Conservation (phyloP, 2,888 invertebrate genomes). For the Drosophila tripunctata region DNA sequence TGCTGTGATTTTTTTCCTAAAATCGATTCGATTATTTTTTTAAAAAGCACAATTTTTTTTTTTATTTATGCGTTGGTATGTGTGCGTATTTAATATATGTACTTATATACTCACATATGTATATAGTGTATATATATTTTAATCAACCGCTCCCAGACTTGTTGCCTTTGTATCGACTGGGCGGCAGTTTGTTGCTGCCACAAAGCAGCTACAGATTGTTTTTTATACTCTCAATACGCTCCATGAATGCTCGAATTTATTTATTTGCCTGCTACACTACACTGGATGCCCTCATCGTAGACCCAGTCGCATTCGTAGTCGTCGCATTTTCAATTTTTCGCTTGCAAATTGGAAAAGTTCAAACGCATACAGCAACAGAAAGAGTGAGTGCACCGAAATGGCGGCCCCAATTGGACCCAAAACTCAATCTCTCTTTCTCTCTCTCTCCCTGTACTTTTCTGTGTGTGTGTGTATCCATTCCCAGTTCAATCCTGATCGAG, state of each 20-base stretch:
- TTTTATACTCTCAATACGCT: slow-evolving; percentile 30
- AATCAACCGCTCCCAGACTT: slow-evolving; percentile 81
- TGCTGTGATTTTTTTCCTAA: slow-evolving; percentile 49
- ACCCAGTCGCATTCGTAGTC: slow-evolving; percentile 30
- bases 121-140: slow-evolving; percentile 55
- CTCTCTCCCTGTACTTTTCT: neutral
- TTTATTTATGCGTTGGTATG: slow-evolving; percentile 18
- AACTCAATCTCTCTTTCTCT: slow-evolving; percentile 5
- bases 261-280: slow-evolving; percentile 62
- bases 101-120: slow-evolving; percentile 9
- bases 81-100: neutral
- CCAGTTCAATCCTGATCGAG: slow-evolving; percentile 16
- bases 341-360: slow-evolving; percentile 78
- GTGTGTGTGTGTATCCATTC: no score
- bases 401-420: slow-evolving; percentile 34
- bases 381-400: slow-evolving; percentile 46
- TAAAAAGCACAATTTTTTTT: slow-evolving; percentile 16
- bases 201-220: slow-evolving; percentile 74
- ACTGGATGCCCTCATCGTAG: slow-evolving; percentile 10
- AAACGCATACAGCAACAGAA: slow-evolving; percentile 47
- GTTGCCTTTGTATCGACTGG: slow-evolving; percentile 55
- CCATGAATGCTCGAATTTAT: slow-evolving; percentile 59
- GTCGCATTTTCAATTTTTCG: slow-evolving; percentile 78
- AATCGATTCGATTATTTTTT: slow-evolving; percentile 67
- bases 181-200: slow-evolving; percentile 65